Percentiles rank a stretch among this genome's conserved stretches.
Conservation (phyloP, 2,797 vertebrate genomes). For the Florisuga fusca region DNA sequence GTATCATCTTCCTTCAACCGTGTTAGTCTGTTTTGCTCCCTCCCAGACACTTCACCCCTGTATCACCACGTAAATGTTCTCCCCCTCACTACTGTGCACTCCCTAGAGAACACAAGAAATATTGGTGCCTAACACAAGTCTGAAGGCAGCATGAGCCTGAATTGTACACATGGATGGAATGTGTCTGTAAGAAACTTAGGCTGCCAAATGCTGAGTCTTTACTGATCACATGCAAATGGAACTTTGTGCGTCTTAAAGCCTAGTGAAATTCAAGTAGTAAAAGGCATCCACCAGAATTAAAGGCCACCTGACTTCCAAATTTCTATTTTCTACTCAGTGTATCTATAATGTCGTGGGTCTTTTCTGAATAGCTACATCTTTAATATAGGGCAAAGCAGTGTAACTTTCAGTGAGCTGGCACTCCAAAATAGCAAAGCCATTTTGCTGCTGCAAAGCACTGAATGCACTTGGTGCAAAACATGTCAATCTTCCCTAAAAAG, state of each 20-base stretch:
- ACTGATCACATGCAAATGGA: background rate
- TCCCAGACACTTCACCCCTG: background rate
- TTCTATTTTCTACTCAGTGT: background rate
- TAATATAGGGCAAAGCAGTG: background rate
- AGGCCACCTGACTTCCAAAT: background rate
- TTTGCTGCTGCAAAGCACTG: background rate
- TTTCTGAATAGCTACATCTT: background rate
- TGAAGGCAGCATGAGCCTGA: background rate
- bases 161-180: rapidly evolving
- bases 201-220: background rate
- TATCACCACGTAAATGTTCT: background rate
- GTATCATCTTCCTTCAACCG: background rate
- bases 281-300: background rate
- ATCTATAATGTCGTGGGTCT: background rate
- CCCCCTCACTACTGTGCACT: no score
- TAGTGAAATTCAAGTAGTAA: background rate
- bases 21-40: background rate
- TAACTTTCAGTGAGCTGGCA: background rate
- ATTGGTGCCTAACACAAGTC: background rate
- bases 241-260: background rate
- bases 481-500: background rate
- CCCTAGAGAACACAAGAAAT: background rate
- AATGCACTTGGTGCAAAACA: rapidly evolving
- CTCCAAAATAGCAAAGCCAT: rapidly evolving
- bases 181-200: background rate